Evolutionary conservation across 2,888 invertebrate genomes (phyloP).

Genomic region (Nomada fucata): DNA sequence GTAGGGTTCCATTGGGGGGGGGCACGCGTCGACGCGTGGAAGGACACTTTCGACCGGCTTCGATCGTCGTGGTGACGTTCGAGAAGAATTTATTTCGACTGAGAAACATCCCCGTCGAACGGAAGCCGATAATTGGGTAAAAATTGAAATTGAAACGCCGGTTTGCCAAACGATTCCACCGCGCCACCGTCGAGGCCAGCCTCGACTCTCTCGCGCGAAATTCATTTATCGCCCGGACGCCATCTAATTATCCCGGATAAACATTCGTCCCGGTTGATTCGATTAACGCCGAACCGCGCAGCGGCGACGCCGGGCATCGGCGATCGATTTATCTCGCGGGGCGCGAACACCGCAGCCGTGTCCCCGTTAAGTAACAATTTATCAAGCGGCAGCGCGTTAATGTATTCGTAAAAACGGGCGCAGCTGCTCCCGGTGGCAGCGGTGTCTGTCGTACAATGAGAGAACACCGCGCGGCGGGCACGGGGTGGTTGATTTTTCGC

Average conservation of each 20-base stretch:
- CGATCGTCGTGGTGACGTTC: neutral
- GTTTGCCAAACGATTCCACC: too few species aligned
- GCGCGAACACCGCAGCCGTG: conserved; percentile 64
- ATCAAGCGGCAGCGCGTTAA: conserved; percentile 66
- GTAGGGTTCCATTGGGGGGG: conserved; percentile 52
- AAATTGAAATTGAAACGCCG: too few species aligned
- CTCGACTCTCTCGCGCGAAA: neutral
- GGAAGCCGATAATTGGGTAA: too few species aligned
- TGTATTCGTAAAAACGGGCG: conserved; percentile 66
- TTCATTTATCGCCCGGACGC: conserved; percentile 2
- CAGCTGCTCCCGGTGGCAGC: conserved; percentile 58
- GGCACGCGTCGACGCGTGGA: conserved; percentile 35
- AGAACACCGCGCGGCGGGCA: conserved; percentile 58
- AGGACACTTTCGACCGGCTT: conserved; percentile 8
- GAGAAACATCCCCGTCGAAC: too few species aligned
- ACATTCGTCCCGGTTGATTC: conserved; percentile 18
- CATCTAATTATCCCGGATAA: conserved; percentile 34
- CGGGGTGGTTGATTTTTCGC: conserved; percentile 66
- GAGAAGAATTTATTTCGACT: neutral
- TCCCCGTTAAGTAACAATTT: conserved; percentile 69
- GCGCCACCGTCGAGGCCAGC: too few species aligned
- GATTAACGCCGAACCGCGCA: conserved; percentile 36
- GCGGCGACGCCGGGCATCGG: conserved; percentile 36
- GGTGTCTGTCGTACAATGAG: conserved; percentile 74
- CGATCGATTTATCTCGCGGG: conserved; percentile 64